These are phyloP conservation scores for Coleophora flavipennella DNA, from an alignment of 2,888 invertebrate genomes.

Conservation along the genomic window DNA sequence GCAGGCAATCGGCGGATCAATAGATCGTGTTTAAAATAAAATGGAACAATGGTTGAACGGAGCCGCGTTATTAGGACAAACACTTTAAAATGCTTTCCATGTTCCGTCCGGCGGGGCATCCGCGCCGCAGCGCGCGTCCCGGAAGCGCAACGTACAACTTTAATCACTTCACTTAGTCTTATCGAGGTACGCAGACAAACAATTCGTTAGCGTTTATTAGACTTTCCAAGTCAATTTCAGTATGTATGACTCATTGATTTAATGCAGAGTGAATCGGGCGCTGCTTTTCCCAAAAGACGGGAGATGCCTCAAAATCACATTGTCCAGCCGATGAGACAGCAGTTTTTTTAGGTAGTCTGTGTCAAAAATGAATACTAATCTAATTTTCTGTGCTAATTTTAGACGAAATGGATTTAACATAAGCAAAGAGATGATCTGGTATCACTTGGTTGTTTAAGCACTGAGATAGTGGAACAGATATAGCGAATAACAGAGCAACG, in stretches of 20 bases:
- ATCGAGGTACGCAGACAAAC: constrained; percentile 34
- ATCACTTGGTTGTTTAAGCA: too few relatives aligned
- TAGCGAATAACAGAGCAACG: too few relatives aligned
- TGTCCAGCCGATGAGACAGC: too few relatives aligned
- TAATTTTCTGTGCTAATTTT: too few relatives aligned
- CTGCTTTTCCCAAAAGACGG: constrained; percentile 17
- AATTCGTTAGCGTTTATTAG: constrained; percentile 12
- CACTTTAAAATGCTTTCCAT: constrained; percentile 71
- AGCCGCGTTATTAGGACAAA: constrained; percentile 41
- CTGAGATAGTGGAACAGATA: too few relatives aligned
- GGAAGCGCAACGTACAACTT: constrained; percentile 54
- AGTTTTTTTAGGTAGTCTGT: too few relatives aligned
- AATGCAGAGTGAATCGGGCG: too few relatives aligned
- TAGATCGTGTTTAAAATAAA: constrained; percentile 51
- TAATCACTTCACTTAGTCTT: constrained; percentile 42
- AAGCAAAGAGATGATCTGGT: too few relatives aligned
- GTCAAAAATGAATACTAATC: too few relatives aligned
- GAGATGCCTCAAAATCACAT: too few relatives aligned
- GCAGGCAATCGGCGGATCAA: constrained; percentile 29
- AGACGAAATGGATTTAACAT: too few relatives aligned
- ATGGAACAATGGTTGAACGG: constrained; percentile 47
- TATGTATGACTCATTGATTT: background rate
- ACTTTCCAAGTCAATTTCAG: background rate
- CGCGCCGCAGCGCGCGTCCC: constrained; percentile 38
- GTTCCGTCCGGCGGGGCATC: constrained; percentile 54